Percentiles rank a stretch among this genome's conserved stretches.
Conservation (phyloP, 2,113 vertebrate species). For the Plectropomus leopardus region DNA sequence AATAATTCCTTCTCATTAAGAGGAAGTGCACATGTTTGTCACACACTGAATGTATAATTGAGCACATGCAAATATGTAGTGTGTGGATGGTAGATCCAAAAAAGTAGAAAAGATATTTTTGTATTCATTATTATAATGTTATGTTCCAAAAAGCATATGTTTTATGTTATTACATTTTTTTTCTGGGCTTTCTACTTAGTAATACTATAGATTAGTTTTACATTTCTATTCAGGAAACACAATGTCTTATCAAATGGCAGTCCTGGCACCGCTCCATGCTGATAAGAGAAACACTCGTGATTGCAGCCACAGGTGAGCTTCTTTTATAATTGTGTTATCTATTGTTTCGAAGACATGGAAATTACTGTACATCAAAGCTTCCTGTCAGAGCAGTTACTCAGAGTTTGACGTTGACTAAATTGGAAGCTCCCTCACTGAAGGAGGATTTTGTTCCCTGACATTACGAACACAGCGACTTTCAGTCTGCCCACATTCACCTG, state of each 20-base stretch:
- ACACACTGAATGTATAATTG: conserved; percentile 81
- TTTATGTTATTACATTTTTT: neutral
- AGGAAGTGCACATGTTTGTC: conserved; percentile 79
- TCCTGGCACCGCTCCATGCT: conserved; percentile 17
- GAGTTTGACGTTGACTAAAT: conserved; percentile 64
- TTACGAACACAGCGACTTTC: conserved; percentile 67
- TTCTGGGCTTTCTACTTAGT: neutral
- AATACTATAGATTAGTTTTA: conserved; percentile 20
- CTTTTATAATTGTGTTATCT: conserved; percentile 27
- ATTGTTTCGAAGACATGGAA: conserved; percentile 51
- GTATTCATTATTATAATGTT: neutral
- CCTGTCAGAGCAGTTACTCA: conserved; percentile 60
- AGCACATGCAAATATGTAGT: conserved; percentile 70
- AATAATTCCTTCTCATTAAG: conserved; percentile 84
- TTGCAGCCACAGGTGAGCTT: conserved; percentile 45
- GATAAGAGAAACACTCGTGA: conserved; percentile 34
- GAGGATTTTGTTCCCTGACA: conserved; percentile 70
- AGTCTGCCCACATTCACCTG: conserved; percentile 75
- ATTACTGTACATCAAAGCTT: conserved; percentile 41
- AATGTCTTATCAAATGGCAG: conserved; percentile 23
- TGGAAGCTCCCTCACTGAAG: conserved; percentile 54
- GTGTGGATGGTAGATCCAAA: conserved; percentile 26
- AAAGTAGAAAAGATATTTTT: conserved; percentile 26
- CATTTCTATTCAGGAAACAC: conserved; percentile 31
- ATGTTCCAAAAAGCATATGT: neutral